These are phyloP conservation scores for Sparidentex hasta DNA, from an alignment of 2,797 vertebrate species.

Conservation along the genomic window DNA sequence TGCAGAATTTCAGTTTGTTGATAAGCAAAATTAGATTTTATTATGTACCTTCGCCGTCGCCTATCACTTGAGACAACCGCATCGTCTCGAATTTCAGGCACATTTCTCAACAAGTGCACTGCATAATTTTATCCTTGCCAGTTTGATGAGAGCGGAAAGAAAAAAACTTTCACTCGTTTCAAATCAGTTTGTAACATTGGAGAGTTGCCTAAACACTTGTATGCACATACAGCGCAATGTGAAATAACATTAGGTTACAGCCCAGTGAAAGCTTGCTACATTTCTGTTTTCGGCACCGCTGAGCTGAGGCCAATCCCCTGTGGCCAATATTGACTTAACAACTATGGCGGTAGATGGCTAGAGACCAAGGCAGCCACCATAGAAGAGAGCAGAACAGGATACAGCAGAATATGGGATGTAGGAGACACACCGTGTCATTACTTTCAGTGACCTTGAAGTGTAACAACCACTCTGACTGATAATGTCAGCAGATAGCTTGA, in stretches of 20 bases:
- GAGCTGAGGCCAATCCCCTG: constrained; percentile 68
- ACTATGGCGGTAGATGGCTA: constrained; percentile 32
- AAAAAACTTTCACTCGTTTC: constrained; percentile 21
- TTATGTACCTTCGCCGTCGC: constrained; percentile 32
- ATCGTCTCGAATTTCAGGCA: constrained; percentile 29
- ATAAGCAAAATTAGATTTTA: constrained; percentile 52
- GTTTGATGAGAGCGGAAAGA: constrained; percentile 26
- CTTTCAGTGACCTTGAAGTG: constrained; percentile 60
- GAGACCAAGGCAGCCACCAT: constrained; percentile 40
- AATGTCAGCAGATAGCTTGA: constrained; percentile 43
- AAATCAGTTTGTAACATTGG: constrained; percentile 39
- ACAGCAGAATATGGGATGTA: constrained; percentile 28
- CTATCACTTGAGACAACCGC: constrained; percentile 21
- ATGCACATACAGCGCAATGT: constrained; percentile 40
- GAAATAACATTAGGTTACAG: constrained; percentile 57
- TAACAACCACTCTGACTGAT: constrained; percentile 44
- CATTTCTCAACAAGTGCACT: constrained; percentile 23
- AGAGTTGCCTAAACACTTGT: constrained; percentile 34
- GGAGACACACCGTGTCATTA: constrained; percentile 51
- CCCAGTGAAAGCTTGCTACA: constrained; percentile 32
- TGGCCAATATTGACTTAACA: constrained; percentile 67
- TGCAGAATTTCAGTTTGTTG: constrained; percentile 21
- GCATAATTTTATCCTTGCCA: constrained; percentile 30
- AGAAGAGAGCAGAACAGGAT: constrained; percentile 37
- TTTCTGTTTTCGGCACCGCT: constrained; percentile 65